Base-by-base conservation (phyloP, 2,113 vertebrate species). In the Myotis yumanensis region DNA sequence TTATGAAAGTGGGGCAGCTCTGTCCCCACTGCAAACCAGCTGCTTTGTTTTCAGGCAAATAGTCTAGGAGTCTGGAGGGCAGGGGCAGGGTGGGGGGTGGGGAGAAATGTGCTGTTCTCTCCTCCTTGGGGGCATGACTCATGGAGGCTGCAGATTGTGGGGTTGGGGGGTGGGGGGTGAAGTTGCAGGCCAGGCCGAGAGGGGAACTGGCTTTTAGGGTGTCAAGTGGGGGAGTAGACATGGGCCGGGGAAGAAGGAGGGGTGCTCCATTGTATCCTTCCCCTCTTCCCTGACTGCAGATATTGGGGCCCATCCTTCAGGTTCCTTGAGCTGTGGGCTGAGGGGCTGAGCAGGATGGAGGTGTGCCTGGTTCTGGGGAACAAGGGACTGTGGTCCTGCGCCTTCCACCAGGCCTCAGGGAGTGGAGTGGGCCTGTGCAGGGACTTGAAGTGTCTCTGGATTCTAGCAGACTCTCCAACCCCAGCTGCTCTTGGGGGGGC, bases 1-100 rank as follows among this genome's bases (percentile, higher is more conserved):
- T 85, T 79, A 83, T 57, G 48, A 51, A 80, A 85, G 37, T n/a
- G 54, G 46, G 64, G 52, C 54, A 37, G 37, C 51, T 59, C 10
- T 17, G 75, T 32, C 17, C 18, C 64, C 35, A 32, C 0, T 12
- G 43, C 35, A 77, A 92, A 89, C 68, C 73, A 64, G 46, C 22
- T 77, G 79, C 90, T n/a, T 89, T 76, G 59, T 87, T 68, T 93
- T 54, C 73, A 30, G 66, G 52, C 84, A 82, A 43, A 93, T 66
- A 52, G 17, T 4, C 18, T 37, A 9, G 22, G 76, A 82, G 25
- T 28, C 22, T 62, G 35, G 59, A 77, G 52, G 84, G 57, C 46
- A 17, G 25, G 52, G 35, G 17, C 5, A 16, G 57, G 43, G 6
- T 30, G 30, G 37, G 82, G 11, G 12, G 57, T 14, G 48, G 66